phyloP scores from a whole-genome alignment of 2,888 invertebrate species.

The Beris morrisii region DNA sequence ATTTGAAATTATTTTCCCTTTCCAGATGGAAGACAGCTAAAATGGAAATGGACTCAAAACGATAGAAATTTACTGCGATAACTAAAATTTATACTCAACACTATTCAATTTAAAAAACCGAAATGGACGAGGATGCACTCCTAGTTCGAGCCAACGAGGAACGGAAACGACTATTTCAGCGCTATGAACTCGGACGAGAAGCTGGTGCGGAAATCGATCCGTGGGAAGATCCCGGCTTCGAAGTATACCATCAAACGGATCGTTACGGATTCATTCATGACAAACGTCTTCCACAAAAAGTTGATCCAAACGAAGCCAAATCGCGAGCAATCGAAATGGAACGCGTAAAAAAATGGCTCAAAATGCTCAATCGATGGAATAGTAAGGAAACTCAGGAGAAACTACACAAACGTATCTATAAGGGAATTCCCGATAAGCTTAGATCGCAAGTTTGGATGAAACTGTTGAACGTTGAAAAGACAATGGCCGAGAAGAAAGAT shows the following conservation, averaged over 20 bases:
- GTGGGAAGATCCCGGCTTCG: conserved; percentile 94
- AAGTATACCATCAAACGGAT: conserved; percentile 88
- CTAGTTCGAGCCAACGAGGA: conserved; percentile 83
- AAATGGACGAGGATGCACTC: conserved; percentile 68
- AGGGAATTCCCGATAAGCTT: conserved; percentile 90
- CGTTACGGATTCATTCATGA: conserved; percentile 94
- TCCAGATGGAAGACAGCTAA: conserved; percentile 22
- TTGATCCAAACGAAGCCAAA: conserved; percentile 70
- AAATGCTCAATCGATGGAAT: conserved; percentile 85
- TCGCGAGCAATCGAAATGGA: conserved; percentile 78
- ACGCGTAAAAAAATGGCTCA: conserved; percentile 91
- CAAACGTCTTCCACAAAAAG: conserved; percentile 73
- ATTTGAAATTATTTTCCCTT: neutral
- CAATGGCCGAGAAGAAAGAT: conserved; percentile 69
- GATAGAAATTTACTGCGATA: conserved; percentile 1
- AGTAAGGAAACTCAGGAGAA: conserved; percentile 69
- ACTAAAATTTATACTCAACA: conserved; percentile 1
- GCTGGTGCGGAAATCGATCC: conserved; percentile 85
- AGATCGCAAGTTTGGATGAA: conserved; percentile 65
- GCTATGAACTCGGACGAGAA: conserved; percentile 83
- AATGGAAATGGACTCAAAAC: conserved; percentile 9
- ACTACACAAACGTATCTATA: conserved; percentile 80
- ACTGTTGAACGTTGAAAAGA: conserved; percentile 72
- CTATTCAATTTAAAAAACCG: neutral
- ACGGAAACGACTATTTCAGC: conserved; percentile 83